A percentile compares a stretch with the other conserved stretches of the same genome.
phyloP scores from a whole-genome alignment of 2,797 vertebrate species.

The Tolypeutes matacus region DNA sequence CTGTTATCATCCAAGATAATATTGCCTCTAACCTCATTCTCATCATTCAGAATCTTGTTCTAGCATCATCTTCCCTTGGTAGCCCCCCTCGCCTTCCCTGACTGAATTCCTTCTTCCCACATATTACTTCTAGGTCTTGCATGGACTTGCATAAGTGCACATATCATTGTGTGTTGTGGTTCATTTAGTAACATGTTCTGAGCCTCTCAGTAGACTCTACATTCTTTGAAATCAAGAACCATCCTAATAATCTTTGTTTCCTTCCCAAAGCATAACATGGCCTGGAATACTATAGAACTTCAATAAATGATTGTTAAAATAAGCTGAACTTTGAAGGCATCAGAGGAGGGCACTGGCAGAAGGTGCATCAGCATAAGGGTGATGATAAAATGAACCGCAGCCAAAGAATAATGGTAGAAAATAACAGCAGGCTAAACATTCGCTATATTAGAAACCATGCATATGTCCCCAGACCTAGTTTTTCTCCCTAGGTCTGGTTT shows the following conservation, averaged over 20 bases:
- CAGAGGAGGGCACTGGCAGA: background rate
- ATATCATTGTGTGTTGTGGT: background rate
- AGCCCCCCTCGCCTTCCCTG: background rate
- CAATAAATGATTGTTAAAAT: background rate
- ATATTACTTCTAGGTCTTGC: background rate
- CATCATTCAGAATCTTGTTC: background rate
- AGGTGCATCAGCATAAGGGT: fast-evolving
- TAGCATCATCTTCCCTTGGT: background rate
- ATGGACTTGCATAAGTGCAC: background rate
- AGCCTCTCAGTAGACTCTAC: background rate
- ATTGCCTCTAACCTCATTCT: background rate
- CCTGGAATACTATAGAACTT: background rate
- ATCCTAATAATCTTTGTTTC: slow-evolving; percentile 20
- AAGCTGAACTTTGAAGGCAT: background rate
- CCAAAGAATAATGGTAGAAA: background rate
- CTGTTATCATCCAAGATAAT: background rate
- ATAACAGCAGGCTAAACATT: background rate
- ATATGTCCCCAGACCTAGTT: too few species aligned
- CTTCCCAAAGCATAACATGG: background rate
- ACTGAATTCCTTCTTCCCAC: background rate
- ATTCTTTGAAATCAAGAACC: slow-evolving; percentile 52
- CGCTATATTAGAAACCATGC: too few species aligned
- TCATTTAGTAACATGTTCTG: slow-evolving; percentile 32
- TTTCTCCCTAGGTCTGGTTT: too few species aligned
- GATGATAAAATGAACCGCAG: background rate